These are phyloP conservation scores for Oreochromis tanganicae DNA, from an alignment of 2,113 vertebrate genomes.

Conservation along the genomic window DNA sequence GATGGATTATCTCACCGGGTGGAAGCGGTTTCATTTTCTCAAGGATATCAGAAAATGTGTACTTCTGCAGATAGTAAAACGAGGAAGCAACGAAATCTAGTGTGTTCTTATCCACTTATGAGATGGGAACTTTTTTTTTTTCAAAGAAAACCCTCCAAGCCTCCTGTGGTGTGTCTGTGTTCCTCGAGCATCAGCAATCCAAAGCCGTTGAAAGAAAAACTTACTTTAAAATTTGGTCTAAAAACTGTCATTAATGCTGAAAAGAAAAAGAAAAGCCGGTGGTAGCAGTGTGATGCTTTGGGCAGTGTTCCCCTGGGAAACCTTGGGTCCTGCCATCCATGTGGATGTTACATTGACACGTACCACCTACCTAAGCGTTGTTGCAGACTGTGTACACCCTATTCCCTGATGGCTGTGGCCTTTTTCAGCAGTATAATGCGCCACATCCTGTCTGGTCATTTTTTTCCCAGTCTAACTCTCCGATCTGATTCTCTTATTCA, in stretches of 20 bases:
- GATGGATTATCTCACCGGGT: background rate
- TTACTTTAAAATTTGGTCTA: background rate
- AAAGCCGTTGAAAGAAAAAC: background rate
- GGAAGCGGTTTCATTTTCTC: background rate
- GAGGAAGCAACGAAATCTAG: background rate
- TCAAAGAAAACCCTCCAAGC: background rate
- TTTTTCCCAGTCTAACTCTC: background rate
- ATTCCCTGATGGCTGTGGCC: background rate
- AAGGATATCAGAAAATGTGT: background rate
- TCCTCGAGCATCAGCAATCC: accelerated
- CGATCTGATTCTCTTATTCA: background rate
- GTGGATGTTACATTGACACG: background rate
- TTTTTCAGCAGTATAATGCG: background rate
- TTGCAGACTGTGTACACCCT: background rate
- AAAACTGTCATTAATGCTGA: background rate
- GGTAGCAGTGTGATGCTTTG: background rate
- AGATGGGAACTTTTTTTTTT: background rate
- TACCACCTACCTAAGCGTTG: background rate
- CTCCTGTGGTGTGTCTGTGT: background rate
- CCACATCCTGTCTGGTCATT: background rate
- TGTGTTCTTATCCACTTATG: background rate
- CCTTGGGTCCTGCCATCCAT: background rate
- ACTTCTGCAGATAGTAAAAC: background rate
- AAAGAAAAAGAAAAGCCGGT: background rate
- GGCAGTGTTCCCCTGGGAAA: background rate